Conservation (phyloP, 1,140 invertebrate species). For the Pygmarrhopalites habei region DNA sequence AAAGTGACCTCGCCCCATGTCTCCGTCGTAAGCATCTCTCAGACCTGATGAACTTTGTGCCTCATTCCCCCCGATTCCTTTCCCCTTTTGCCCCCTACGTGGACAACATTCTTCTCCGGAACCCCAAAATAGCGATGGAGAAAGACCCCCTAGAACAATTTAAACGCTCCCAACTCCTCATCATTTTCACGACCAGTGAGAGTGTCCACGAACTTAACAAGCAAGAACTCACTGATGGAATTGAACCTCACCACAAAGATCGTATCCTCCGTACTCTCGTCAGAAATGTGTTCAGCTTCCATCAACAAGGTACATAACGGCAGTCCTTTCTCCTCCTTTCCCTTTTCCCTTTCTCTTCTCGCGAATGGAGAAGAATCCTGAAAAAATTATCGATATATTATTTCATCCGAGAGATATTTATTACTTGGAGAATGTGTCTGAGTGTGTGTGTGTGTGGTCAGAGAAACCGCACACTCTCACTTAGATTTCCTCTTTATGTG, state of each 20-base stretch:
- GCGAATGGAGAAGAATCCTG: too few species aligned
- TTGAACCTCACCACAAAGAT: constrained; percentile 67
- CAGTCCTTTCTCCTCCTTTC: too few species aligned
- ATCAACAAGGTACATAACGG: too few species aligned
- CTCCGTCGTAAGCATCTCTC: constrained; percentile 53
- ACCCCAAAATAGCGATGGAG: constrained; percentile 58
- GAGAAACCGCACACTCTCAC: too few species aligned
- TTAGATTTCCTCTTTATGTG: too few species aligned
- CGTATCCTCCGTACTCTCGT: constrained; percentile 69
- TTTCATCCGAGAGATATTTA: too few species aligned
- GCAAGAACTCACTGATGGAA: constrained; percentile 65
- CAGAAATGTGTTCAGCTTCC: constrained; percentile 76
- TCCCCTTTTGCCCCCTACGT: constrained; percentile 57
- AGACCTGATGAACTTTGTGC: constrained; percentile 54
- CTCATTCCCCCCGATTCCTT: constrained; percentile 51
- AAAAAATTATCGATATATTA: too few species aligned
- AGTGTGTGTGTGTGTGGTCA: too few species aligned
- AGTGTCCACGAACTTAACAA: constrained; percentile 67
- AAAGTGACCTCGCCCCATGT: constrained; percentile 52
- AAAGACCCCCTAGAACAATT: constrained; percentile 45
- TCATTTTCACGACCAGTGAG: constrained; percentile 65
- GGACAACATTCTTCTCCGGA: constrained; percentile 52
- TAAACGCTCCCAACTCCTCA: constrained; percentile 58
- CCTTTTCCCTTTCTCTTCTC: too few species aligned
- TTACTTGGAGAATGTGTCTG: too few species aligned